Percentiles rank a stretch among this genome's conserved stretches.
Conservation (phyloP, 2,888 invertebrate genomes). For the Nemoura dubitans region DNA sequence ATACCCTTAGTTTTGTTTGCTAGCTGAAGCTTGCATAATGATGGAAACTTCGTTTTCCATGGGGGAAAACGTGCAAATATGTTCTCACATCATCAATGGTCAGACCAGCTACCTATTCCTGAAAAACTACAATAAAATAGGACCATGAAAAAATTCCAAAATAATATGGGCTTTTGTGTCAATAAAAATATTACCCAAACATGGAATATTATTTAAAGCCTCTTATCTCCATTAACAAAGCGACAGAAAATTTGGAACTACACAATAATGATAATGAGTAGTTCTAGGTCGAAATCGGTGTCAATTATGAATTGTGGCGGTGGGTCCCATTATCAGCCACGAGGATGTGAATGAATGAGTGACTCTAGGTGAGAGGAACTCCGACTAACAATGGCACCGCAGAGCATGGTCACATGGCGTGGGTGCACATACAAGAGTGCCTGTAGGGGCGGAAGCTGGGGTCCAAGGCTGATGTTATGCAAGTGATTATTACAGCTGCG, state of each 20-base stretch:
- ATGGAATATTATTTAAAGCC: background rate
- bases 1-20: constrained; percentile 1
- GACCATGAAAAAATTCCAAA: background rate
- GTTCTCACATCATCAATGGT: background rate
- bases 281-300: background rate
- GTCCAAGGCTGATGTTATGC: background rate
- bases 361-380: background rate
- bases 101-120: background rate
- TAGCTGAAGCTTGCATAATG: background rate
- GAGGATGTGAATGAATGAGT: background rate
- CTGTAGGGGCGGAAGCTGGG: background rate
- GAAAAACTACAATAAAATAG: background rate
- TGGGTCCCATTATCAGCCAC: background rate
- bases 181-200: background rate
- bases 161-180: background rate
- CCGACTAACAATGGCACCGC: background rate
- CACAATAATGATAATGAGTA: background rate
- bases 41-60: background rate
- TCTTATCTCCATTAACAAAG: background rate
- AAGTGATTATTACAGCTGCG: background rate
- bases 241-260: background rate
- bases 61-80: background rate
- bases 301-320: background rate
- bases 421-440: no score
- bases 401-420: no score